Conservation (phyloP, 2,888 invertebrate species). For the Tortricodes alternella region DNA sequence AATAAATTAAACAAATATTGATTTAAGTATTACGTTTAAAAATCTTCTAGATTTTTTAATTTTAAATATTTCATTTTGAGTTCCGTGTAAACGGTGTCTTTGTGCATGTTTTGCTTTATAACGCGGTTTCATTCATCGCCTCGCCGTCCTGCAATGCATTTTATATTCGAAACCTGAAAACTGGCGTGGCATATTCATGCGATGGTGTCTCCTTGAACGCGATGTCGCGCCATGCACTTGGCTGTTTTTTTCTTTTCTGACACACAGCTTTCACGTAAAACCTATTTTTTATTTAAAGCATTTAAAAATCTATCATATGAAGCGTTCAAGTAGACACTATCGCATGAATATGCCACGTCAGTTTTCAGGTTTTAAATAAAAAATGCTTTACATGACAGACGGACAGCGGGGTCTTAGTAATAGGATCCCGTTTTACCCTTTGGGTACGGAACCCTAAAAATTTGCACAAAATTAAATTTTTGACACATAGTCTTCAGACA, state of each 20-base stretch:
- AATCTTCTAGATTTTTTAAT: neutral
- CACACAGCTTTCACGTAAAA: too few species aligned
- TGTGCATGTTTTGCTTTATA: conserved; percentile 59
- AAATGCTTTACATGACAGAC: too few species aligned
- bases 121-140: conserved; percentile 61
- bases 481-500: too few species aligned
- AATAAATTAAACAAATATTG: conserved; percentile 20
- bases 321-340: conserved; percentile 19
- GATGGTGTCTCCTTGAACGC: conserved; percentile 18
- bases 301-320: too few species aligned
- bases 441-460: too few species aligned
- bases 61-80: conserved; percentile 41
- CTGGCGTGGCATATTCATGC: conserved; percentile 51
- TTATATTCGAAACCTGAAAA: conserved; percentile 66
- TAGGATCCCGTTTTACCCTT: too few species aligned
- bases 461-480: too few species aligned
- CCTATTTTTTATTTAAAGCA: too few species aligned
- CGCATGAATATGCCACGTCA: conserved; percentile 50
- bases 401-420: too few species aligned
- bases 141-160: conserved; percentile 59
- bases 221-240: too few species aligned
- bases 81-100: conserved; percentile 63
- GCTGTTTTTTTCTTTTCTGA: too few species aligned
- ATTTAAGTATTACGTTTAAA: neutral
- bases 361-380: conserved; percentile 64